A percentile compares a stretch with the other conserved stretches of the same genome.
phyloP scores from a whole-genome alignment of 1,140 invertebrate genomes.

The Drosophila virilis region DNA sequence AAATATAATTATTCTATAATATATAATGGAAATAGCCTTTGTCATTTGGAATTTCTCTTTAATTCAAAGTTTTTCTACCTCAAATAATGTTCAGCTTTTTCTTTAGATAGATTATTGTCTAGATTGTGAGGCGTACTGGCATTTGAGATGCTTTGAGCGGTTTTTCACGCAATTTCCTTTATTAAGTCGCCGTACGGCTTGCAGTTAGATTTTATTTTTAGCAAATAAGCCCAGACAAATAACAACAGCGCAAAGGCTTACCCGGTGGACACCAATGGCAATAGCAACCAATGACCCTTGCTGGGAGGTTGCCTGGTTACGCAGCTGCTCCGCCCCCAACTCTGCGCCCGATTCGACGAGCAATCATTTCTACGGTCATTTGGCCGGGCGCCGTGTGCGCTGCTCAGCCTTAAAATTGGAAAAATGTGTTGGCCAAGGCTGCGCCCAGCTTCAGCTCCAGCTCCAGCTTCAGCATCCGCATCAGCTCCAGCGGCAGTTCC shows the following conservation, averaged over 20 bases:
- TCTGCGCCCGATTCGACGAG: conserved; percentile 41
- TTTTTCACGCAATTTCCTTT: conserved; percentile 76
- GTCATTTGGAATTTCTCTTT: no score
- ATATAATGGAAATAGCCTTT: no score
- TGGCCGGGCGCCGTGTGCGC: conserved; percentile 72
- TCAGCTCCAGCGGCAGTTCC: conserved; percentile 6
- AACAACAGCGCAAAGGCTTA: conserved; percentile 44
- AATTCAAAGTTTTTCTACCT: no score
- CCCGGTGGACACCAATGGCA: conserved; percentile 18
- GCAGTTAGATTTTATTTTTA: conserved; percentile 82
- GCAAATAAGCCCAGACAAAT: conserved; percentile 77
- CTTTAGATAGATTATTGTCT: no score
- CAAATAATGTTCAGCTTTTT: no score
- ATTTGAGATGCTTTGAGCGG: conserved; percentile 49
- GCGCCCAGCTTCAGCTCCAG: neutral
- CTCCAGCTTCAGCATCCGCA: neutral
- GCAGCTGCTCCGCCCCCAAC: conserved; percentile 30
- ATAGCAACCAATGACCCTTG: conserved; percentile 63
- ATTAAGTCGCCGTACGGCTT: conserved; percentile 54
- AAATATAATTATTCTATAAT: no score
- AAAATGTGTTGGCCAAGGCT: conserved; percentile 66
- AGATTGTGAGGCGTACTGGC: conserved; percentile 13
- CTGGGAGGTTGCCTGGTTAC: conserved; percentile 65
- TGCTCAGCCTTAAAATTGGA: conserved; percentile 82
- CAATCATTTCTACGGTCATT: conserved; percentile 82